Conservation (phyloP, 2,888 invertebrate species). For the Meloe dianella region DNA sequence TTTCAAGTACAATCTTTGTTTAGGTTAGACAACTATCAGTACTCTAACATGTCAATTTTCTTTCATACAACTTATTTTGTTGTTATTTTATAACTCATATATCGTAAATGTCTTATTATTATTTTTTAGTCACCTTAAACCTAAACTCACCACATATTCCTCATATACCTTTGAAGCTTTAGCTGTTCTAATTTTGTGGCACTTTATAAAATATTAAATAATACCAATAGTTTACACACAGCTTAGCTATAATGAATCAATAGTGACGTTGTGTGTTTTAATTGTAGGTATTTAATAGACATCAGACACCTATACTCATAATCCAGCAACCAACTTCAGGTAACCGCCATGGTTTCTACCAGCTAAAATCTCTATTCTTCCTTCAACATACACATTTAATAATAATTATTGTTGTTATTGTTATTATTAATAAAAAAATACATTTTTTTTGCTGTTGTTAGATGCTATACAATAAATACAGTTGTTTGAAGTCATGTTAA, state of each 20-base stretch:
- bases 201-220: not conserved
- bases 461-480: not conserved
- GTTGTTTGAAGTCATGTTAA: not conserved
- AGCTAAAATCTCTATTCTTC: constrained; percentile 29
- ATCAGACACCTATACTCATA: constrained; percentile 44
- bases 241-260: constrained; percentile 22
- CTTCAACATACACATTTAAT: constrained; percentile 11
- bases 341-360: constrained; percentile 41
- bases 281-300: constrained; percentile 59
- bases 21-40: constrained; percentile 27
- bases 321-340: constrained; percentile 46
- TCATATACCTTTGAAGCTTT: not conserved
- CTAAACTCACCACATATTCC: not conserved
- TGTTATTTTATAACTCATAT: not conserved
- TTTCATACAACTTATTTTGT: not conserved
- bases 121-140: not conserved
- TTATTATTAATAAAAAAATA: not conserved
- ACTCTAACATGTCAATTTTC: constrained; percentile 13
- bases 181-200: constrained; percentile 4
- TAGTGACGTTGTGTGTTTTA: constrained; percentile 38
- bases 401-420: constrained; percentile 11
- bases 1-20: constrained; percentile 8
- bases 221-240: constrained; percentile 16
- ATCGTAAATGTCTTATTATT: not conserved
- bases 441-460: not conserved